Base-by-base conservation (phyloP, 2,797 vertebrate species). In the Coranthus polyacanthus region DNA sequence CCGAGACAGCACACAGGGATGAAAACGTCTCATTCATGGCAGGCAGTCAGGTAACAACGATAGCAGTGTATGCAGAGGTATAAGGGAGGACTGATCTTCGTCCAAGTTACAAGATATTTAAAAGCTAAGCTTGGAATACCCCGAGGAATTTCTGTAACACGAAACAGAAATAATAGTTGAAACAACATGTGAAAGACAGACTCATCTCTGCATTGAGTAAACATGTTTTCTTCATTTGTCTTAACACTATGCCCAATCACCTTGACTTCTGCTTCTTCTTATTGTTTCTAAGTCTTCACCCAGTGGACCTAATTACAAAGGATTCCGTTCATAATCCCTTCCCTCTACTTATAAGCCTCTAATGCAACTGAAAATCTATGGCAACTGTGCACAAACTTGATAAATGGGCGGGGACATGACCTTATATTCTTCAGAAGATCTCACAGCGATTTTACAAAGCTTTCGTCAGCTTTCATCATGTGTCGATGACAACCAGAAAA, bases 301-400 rank as follows among this genome's bases (percentile, higher is more conserved):
- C 93, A 84, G 78, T 78, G 90, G 92, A 88, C 68, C 88, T 84
- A 92, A 92, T 94, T 92, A 94, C 73, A 81, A 71, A 68, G 84
- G 89, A 90, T 91, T 88, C 78, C 54, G 62, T 76, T 81, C 68
- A 82, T 91, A 91, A 92, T 92, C 87, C 83, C 62, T 61, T 77
- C 83, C 72, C 75, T 83, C 68, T 51, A 32, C 53, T 86, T 86
- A 78, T 88, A 90, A 86, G 82, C 82, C 82, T 75, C 72, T 57
- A 66, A 78, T 73, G 72, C 72, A 83, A 75, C 75, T 46, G 72
- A 61, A 76, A 78, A 74, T 75, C 84, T 81, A 79, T 51, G 52
- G 47, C 71, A 76, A 21, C 68, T 60, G 54, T 36, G 46, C 55
- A 79, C 17, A 62, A 86, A 65, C 74, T 75, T 82, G 67, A 79